Percentiles rank a stretch among this genome's conserved stretches.
These are phyloP conservation scores for Nomada ruficornis DNA, from an alignment of 2,888 invertebrate species.

Conservation along the genomic window DNA sequence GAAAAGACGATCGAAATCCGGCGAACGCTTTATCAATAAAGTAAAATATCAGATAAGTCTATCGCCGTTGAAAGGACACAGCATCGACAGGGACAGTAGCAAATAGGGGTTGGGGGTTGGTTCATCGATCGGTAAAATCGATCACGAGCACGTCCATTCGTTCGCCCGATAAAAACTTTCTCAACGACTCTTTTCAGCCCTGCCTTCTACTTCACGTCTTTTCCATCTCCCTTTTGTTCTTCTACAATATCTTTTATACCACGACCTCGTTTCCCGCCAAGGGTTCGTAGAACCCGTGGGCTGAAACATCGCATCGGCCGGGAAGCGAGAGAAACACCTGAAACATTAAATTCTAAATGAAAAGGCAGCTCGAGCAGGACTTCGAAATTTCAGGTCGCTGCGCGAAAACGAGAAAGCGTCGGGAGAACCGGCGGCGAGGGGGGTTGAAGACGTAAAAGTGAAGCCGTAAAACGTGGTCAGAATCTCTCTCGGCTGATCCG, in stretches of 20 bases:
- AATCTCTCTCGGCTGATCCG: slow-evolving; percentile 50
- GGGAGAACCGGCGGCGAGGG: neutral
- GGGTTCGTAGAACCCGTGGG: slow-evolving; percentile 38
- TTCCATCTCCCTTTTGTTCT: slow-evolving; percentile 43
- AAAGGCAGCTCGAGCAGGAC: slow-evolving; percentile 48
- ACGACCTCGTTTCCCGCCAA: slow-evolving; percentile 51
- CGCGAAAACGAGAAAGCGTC: slow-evolving; percentile 15
- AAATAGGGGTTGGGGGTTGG: neutral
- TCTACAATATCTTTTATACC: slow-evolving; percentile 61
- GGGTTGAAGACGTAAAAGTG: slow-evolving; percentile 53
- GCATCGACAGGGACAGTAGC: slow-evolving; percentile 7
- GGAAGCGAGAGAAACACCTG: slow-evolving; percentile 16
- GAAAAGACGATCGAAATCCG: neutral
- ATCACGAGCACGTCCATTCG: slow-evolving; percentile 23
- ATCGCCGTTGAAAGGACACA: slow-evolving; percentile 13
- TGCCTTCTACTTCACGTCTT: slow-evolving; percentile 32
- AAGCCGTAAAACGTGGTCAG: slow-evolving; percentile 65
- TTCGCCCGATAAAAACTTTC: slow-evolving; percentile 50
- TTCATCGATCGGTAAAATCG: slow-evolving; percentile 43
- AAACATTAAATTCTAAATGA: slow-evolving; percentile 64
- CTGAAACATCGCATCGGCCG: slow-evolving; percentile 35
- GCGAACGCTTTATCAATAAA: neutral
- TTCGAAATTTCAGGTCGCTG: slow-evolving; percentile 56
- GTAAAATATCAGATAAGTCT: slow-evolving; percentile 11
- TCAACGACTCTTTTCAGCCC: slow-evolving; percentile 45